These are phyloP conservation scores for Alviniconcha strummeri DNA, from an alignment of 2,888 invertebrate genomes.

Conservation along the genomic window DNA sequence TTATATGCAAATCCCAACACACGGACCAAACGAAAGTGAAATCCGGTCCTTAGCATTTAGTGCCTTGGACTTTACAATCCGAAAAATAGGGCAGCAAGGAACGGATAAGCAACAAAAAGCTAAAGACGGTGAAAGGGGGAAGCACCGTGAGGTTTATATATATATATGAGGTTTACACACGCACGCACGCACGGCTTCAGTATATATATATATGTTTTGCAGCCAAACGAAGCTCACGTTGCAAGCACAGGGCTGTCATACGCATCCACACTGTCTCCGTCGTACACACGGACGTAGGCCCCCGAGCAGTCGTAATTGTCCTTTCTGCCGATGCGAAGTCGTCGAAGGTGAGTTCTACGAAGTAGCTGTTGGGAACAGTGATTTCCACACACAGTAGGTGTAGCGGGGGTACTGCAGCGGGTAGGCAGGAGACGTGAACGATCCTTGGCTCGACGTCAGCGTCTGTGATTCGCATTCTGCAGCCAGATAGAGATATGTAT, in stretches of 20 bases:
- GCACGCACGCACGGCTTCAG: too few species aligned
- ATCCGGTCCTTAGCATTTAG: too few species aligned
- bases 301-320: background rate
- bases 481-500: too few species aligned
- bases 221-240: background rate
- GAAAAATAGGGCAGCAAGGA: background rate
- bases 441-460: background rate
- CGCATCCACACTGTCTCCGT: background rate
- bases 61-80: background rate
- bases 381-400: constrained; percentile 18
- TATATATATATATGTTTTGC: too few species aligned
- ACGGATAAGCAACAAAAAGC: too few species aligned
- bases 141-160: too few species aligned
- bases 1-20: too few species aligned
- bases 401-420: background rate
- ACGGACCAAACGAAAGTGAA: too few species aligned
- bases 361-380: background rate
- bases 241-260: background rate
- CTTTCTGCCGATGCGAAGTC: background rate
- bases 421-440: constrained; percentile 1
- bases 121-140: too few species aligned
- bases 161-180: too few species aligned
- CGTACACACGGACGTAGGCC: background rate
- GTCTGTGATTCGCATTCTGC: background rate
- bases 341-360: background rate